A percentile compares a stretch with the other conserved stretches of the same genome.
These are phyloP conservation scores for Zaprionus camerounensis DNA, from an alignment of 1,140 invertebrate genomes.

Conservation along the genomic window DNA sequence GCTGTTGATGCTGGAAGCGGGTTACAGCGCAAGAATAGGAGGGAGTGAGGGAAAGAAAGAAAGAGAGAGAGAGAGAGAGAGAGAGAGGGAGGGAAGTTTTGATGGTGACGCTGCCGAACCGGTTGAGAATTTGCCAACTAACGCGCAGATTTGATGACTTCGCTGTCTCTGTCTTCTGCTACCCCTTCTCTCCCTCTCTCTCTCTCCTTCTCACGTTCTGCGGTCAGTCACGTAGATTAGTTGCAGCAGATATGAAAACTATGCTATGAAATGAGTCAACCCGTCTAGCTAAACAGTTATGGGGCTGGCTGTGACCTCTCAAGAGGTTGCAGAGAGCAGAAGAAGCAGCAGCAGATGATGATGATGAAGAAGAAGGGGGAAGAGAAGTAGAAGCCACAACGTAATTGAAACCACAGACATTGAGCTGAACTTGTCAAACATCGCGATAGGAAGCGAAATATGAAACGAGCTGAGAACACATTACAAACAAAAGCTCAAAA, in stretches of 20 bases:
- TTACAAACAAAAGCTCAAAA: conserved; percentile 12
- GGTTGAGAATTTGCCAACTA: conserved; percentile 40
- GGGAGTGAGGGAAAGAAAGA: background rate
- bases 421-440: conserved; percentile 54
- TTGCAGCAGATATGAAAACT: conserved; percentile 29
- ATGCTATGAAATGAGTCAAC: conserved; percentile 31
- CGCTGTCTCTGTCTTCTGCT: background rate
- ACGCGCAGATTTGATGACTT: conserved; percentile 23
- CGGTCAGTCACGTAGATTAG: conserved; percentile 47
- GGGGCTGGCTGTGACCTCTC: conserved; percentile 13
- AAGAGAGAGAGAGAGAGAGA: background rate
- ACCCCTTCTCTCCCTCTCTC: conserved; percentile 4
- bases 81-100: background rate
- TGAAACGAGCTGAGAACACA: conserved; percentile 30
- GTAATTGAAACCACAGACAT: conserved; percentile 60
- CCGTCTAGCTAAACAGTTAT: conserved; percentile 11
- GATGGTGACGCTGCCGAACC: conserved; percentile 21
- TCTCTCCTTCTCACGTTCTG: conserved; percentile 5
- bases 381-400: background rate
- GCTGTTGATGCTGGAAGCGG: conserved; percentile 27
- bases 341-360: background rate
- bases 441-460: conserved; percentile 46
- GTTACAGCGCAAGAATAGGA: background rate
- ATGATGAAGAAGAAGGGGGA: background rate
- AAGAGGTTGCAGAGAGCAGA: conserved; percentile 15